phyloP scores from a whole-genome alignment of 1,140 invertebrate genomes.

The Aphaenogaster floridana region DNA sequence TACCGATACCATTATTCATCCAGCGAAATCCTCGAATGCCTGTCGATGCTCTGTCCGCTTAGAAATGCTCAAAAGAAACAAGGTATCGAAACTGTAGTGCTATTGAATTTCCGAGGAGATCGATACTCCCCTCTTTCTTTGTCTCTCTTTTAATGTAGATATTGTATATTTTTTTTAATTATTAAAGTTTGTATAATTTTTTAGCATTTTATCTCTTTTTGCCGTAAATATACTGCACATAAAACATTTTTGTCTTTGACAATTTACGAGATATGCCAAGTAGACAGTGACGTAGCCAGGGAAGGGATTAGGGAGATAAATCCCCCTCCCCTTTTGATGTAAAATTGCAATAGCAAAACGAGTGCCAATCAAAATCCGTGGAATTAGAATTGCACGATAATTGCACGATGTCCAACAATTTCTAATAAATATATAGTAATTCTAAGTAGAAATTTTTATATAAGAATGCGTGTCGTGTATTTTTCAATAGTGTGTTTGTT shows the following conservation, averaged over 20 bases:
- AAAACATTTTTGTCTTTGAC: neutral
- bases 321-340: neutral
- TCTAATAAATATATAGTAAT: constrained; percentile 14
- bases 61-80: neutral
- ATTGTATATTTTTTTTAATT: neutral
- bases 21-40: neutral
- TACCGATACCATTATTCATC: constrained; percentile 48
- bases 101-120: neutral
- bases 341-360: neutral
- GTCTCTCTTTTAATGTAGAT: neutral
- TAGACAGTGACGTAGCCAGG: too few species aligned
- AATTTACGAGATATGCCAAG: neutral
- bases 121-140: neutral
- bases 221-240: neutral
- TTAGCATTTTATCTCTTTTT: neutral
- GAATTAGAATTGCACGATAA: neutral
- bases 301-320: too few species aligned
- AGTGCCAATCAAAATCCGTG: neutral
- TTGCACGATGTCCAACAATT: neutral
- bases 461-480: neutral
- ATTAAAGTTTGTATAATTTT: neutral
- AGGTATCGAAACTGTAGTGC: neutral
- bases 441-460: neutral
- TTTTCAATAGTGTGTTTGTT: neutral
- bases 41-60: constrained; percentile 15